These are phyloP conservation scores for Pteropus alecto DNA, from an alignment of 2,113 vertebrate genomes.

Conservation along the genomic window DNA sequence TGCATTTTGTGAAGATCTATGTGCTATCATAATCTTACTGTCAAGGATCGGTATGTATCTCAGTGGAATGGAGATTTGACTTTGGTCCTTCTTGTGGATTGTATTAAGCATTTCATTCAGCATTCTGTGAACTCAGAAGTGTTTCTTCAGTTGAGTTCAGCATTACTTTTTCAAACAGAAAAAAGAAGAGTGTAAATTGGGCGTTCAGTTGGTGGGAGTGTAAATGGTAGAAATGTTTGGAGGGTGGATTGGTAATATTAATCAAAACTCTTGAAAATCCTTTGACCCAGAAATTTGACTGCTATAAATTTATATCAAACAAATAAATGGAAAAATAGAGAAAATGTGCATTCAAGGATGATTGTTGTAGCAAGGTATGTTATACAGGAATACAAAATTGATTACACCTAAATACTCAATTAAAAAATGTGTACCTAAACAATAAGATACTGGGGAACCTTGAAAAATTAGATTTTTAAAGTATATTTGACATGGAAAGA, in stretches of 20 bases:
- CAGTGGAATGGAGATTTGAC: background rate
- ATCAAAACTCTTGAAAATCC: constrained; percentile 6
- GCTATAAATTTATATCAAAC: background rate
- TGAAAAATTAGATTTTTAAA: background rate
- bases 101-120: background rate
- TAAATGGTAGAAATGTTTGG: background rate
- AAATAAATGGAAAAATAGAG: background rate
- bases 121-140: background rate
- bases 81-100: background rate
- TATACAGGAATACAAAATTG: background rate
- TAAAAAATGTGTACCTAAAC: background rate
- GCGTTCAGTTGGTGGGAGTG: background rate
- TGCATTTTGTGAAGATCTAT: background rate
- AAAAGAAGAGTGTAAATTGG: background rate
- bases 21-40: background rate
- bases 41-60: background rate
- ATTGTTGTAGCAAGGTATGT: background rate
- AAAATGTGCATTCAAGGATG: background rate
- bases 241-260: background rate
- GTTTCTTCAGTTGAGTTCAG: background rate
- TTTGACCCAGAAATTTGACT: background rate
- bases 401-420: background rate
- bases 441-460: background rate
- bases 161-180: background rate
- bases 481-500: background rate